Percentiles rank a stretch among this genome's conserved stretches.
Evolutionary conservation across 2,797 vertebrate genomes (phyloP).

Genomic region (Oophaga sylvatica): DNA sequence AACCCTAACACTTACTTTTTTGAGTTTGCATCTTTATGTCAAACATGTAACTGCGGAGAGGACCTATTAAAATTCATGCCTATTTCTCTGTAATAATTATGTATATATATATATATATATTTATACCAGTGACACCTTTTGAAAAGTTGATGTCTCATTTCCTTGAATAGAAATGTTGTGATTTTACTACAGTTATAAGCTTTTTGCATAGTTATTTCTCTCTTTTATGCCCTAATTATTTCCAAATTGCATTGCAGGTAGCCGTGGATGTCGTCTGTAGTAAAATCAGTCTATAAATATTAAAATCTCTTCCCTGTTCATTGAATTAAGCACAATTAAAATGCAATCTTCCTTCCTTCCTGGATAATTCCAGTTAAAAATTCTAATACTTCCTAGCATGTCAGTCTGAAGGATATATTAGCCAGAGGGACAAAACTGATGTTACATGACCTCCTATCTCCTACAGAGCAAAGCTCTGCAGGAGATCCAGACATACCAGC

Average conservation of each 20-base stretch:
- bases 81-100: not conserved
- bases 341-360: not conserved
- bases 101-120: not conserved
- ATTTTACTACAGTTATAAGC: not conserved
- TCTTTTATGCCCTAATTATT: not conserved
- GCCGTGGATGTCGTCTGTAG: not conserved
- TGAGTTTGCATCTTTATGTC: not conserved
- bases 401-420: conserved; percentile 45
- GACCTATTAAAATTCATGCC: not conserved
- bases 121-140: not conserved
- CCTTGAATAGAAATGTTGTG: not conserved
- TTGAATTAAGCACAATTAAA: conserved; percentile 23
- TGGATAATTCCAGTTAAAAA: not conserved
- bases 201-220: not conserved
- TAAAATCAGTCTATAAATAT: not conserved
- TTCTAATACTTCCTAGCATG: not conserved
- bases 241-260: not conserved
- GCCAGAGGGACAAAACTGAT: conserved; percentile 26
- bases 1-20: not conserved
- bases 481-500: conserved; percentile 48
- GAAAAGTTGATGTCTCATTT: not conserved
- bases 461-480: conserved; percentile 38
- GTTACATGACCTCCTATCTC: conserved; percentile 48
- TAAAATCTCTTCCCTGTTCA: not conserved
- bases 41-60: not conserved